phyloP scores from a whole-genome alignment of 1,140 invertebrate genomes.

The Calliphora vicina region DNA sequence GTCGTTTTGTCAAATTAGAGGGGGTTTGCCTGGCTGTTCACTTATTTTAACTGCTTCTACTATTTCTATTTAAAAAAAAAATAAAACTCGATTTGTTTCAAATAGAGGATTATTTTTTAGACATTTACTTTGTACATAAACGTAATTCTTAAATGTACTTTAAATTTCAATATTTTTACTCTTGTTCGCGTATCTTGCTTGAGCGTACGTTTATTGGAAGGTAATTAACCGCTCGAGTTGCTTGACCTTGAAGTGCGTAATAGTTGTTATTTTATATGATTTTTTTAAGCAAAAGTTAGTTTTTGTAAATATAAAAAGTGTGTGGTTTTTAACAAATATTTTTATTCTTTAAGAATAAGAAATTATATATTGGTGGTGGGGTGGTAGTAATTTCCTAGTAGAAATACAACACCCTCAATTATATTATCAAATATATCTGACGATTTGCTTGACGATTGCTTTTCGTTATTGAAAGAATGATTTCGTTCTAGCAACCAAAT shows the following conservation, averaged over 20 bases:
- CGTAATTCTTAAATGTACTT: too few relatives aligned
- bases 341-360: too few relatives aligned
- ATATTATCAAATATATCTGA: too few relatives aligned
- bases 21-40: background rate
- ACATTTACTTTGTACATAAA: background rate
- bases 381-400: too few relatives aligned
- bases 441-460: too few relatives aligned
- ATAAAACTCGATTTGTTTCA: background rate
- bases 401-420: too few relatives aligned
- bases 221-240: conserved; percentile 15
- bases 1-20: background rate
- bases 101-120: background rate
- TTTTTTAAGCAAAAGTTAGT: background rate
- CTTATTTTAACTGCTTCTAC: background rate
- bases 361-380: too few relatives aligned
- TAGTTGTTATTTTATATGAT: conserved; percentile 2
- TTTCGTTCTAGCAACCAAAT: too few relatives aligned
- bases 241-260: conserved; percentile 15
- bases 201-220: background rate
- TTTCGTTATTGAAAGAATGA: too few relatives aligned
- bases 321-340: too few relatives aligned
- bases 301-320: background rate
- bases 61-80: background rate
- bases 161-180: background rate
- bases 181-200: background rate